Conservation (phyloP, 2,797 vertebrate genomes). For the Tapera naevia region DNA sequence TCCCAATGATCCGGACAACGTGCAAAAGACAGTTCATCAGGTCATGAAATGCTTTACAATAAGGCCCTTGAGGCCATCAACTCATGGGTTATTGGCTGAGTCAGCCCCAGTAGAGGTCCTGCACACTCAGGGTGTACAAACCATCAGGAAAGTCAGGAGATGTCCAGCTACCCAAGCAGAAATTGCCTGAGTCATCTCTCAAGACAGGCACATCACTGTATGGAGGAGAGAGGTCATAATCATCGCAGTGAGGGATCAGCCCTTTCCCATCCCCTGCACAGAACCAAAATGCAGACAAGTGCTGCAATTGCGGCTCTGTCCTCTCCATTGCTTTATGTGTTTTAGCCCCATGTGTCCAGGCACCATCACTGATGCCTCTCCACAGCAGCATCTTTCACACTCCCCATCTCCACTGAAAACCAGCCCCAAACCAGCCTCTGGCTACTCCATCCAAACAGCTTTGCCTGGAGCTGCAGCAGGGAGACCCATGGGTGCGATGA, state of each 20-base stretch:
- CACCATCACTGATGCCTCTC: neutral
- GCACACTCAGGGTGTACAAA: too few species aligned
- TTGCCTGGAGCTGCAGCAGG: rapidly evolving
- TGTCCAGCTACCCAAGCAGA: neutral
- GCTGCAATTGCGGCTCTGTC: neutral
- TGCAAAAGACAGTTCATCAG: rapidly evolving
- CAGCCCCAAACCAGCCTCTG: neutral
- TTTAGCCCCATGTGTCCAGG: neutral
- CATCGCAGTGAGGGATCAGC: rapidly evolving
- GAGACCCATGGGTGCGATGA: rapidly evolving
- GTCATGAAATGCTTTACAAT: neutral
- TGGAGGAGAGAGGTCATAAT: rapidly evolving
- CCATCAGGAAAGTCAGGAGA: neutral
- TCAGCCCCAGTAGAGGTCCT: rapidly evolving
- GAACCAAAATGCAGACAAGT: neutral
- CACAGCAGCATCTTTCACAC: neutral
- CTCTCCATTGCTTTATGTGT: neutral
- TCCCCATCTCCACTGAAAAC: neutral
- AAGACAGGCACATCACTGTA: neutral
- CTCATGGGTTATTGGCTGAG: neutral
- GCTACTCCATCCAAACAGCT: neutral
- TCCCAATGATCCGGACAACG: neutral
- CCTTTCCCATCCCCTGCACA: neutral
- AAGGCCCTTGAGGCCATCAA: neutral
- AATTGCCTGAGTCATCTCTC: neutral